Conservation (phyloP, 2,797 vertebrate species). For the Linurgus olivaceus region DNA sequence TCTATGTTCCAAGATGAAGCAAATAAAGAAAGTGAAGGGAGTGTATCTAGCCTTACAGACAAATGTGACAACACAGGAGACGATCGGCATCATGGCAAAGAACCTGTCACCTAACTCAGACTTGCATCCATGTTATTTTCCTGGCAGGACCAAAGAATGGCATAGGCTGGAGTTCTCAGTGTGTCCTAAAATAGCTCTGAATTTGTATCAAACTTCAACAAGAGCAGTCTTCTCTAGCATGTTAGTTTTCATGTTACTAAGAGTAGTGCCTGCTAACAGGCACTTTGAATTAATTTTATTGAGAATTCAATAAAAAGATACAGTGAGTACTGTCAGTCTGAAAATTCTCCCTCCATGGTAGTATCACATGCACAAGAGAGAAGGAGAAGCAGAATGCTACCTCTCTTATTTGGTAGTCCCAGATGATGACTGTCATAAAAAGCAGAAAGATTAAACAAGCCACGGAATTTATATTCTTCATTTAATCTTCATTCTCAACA, state of each 20-base stretch:
- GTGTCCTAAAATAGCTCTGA: not conserved
- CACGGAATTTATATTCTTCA: not conserved
- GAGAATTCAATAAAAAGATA: not conserved
- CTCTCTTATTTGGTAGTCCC: not conserved
- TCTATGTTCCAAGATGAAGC: not conserved
- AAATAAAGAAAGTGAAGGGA: not conserved
- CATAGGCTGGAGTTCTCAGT: not conserved
- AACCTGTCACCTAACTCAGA: not conserved
- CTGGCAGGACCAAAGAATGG: not conserved
- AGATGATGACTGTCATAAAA: not conserved
- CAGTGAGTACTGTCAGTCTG: accelerated
- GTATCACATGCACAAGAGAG: not conserved
- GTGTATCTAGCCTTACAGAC: not conserved
- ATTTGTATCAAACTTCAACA: not conserved
- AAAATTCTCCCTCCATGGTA: not conserved
- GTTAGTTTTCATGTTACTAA: not conserved
- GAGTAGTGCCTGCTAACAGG: not conserved
- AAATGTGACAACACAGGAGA: not conserved
- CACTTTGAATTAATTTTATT: not conserved
- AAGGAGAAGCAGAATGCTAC: not conserved
- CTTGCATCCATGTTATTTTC: not conserved
- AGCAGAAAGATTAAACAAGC: not conserved
- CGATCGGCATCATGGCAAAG: not conserved
- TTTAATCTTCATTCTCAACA: not conserved
- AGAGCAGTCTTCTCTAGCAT: not conserved